phyloP scores from a whole-genome alignment of 2,797 vertebrate species.

The Phataginus tetradactyla region DNA sequence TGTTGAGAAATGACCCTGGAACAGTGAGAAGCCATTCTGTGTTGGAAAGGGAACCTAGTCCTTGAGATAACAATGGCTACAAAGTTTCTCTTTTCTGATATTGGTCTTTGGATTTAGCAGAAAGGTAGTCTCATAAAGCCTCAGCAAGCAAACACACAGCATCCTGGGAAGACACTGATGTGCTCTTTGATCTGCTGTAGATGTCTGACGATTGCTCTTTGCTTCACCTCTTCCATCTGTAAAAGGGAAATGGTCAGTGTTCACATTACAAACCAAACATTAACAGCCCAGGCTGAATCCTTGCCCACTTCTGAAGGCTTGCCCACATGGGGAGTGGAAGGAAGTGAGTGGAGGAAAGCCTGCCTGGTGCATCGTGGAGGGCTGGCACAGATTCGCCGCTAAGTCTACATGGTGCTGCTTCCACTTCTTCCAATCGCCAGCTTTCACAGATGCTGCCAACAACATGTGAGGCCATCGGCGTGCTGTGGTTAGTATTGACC shows the following conservation, averaged over 20 bases:
- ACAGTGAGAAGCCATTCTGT: background rate
- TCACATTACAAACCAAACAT: background rate
- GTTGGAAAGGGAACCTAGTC: background rate
- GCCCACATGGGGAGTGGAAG: background rate
- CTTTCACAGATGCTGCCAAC: background rate
- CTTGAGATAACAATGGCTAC: background rate
- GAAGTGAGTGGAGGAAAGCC: background rate
- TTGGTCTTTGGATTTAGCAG: background rate
- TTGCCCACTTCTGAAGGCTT: background rate
- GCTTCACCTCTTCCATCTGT: background rate
- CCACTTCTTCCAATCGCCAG: background rate
- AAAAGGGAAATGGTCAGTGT: background rate
- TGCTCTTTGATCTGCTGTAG: background rate
- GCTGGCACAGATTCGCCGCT: no score
- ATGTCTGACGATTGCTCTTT: background rate
- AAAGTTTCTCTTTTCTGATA: background rate
- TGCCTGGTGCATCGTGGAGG: background rate
- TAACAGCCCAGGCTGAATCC: background rate
- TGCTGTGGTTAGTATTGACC: background rate
- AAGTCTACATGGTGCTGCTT: fast-evolving
- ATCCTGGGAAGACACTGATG: background rate
- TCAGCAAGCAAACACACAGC: background rate
- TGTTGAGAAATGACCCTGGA: background rate
- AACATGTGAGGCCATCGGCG: background rate
- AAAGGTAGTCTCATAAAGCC: background rate